phyloP scores from a whole-genome alignment of 2,888 invertebrate genomes.

The Phalangium opilio region DNA sequence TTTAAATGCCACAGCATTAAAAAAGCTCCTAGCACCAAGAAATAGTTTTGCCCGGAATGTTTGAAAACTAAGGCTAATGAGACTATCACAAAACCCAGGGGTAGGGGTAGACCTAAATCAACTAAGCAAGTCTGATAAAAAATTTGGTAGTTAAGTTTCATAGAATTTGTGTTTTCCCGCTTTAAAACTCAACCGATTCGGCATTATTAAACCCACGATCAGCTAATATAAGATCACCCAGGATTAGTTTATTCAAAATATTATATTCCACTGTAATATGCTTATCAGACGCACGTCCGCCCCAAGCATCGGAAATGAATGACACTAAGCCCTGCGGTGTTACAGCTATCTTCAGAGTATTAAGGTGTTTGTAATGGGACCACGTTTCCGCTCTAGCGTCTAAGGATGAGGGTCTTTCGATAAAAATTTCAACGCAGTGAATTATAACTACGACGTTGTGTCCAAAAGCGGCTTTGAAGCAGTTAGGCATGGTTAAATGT shows the following conservation, averaged over 20 bases:
- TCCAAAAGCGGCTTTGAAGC: too few species aligned
- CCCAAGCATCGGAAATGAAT: slow-evolving; percentile 27
- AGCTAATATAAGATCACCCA: slow-evolving; percentile 19
- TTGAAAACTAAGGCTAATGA: too few species aligned
- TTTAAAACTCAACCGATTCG: too few species aligned
- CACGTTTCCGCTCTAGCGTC: slow-evolving; percentile 26
- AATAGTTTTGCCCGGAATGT: too few species aligned
- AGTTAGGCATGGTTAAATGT: too few species aligned
- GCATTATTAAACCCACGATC: slow-evolving; percentile 19
- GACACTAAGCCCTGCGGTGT: slow-evolving; percentile 26
- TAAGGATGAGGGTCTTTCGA: slow-evolving; percentile 28
- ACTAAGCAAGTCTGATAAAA: too few species aligned
- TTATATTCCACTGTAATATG: slow-evolving; percentile 12
- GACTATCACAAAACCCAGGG: too few species aligned
- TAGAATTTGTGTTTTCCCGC: too few species aligned
- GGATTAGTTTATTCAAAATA: slow-evolving; percentile 11
- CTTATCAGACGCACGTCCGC: slow-evolving; percentile 24
- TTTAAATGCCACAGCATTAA: too few species aligned
- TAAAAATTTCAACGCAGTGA: slow-evolving; percentile 29
- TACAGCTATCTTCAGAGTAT: slow-evolving; percentile 25
- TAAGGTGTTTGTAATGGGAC: slow-evolving; percentile 24
- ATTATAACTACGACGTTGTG: slow-evolving; percentile 21
- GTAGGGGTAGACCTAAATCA: too few species aligned
- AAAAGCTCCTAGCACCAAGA: too few species aligned
- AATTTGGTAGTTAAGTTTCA: too few species aligned